These are phyloP conservation scores for Gymnothorax reevesii DNA, from an alignment of 2,797 vertebrate species.

Conservation along the genomic window DNA sequence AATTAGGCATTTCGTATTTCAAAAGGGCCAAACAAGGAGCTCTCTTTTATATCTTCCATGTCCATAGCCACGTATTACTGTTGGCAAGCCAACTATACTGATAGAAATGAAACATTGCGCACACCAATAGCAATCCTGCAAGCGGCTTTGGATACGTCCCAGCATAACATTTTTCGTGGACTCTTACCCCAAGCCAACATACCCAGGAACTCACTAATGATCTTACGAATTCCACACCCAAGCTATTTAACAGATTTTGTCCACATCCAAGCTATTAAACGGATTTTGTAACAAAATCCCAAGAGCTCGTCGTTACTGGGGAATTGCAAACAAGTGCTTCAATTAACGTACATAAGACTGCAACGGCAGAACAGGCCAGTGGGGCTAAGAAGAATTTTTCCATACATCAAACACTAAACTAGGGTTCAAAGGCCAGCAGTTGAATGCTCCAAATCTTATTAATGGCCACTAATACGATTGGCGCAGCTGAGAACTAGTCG, in stretches of 20 bases:
- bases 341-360: neutral
- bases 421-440: neutral
- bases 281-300: constrained; percentile 70
- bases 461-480: neutral
- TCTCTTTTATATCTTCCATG: constrained; percentile 31
- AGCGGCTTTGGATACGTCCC: constrained; percentile 1
- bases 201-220: constrained; percentile 47
- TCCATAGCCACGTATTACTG: neutral
- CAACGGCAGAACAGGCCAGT: neutral
- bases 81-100: neutral
- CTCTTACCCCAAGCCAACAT: constrained; percentile 30
- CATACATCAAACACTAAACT: neutral
- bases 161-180: constrained; percentile 26
- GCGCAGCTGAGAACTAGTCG: neutral
- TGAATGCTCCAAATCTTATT: neutral
- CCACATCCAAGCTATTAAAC: constrained; percentile 61
- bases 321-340: constrained; percentile 25
- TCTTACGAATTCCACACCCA: constrained; percentile 61
- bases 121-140: constrained; percentile 23
- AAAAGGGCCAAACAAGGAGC: constrained; percentile 47
- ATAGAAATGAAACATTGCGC: constrained; percentile 8
- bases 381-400: neutral
- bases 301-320: constrained; percentile 51
- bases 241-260: constrained; percentile 68
- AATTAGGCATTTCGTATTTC: constrained; percentile 64